These are phyloP conservation scores for Megaceryle maxima DNA, from an alignment of 2,113 vertebrate genomes.

Conservation along the genomic window DNA sequence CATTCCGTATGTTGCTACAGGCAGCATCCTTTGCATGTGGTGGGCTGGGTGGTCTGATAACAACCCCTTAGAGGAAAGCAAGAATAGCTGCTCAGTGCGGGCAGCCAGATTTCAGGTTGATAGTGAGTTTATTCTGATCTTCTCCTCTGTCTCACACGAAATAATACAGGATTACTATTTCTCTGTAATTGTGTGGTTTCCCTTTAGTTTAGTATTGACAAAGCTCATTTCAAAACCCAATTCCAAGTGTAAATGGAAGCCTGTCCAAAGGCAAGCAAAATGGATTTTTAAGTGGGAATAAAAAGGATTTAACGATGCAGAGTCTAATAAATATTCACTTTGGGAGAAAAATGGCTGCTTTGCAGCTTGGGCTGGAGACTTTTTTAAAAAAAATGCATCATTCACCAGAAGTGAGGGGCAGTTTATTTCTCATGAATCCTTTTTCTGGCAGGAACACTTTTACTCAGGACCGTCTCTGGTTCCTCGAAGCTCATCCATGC, in stretches of 20 bases:
- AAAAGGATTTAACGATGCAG: not conserved
- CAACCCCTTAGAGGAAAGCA: not conserved
- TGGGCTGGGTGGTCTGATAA: not conserved
- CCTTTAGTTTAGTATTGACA: not conserved
- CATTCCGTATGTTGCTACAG: not conserved
- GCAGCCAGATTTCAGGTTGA: not conserved
- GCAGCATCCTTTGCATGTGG: rapidly evolving
- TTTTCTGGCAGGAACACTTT: not conserved
- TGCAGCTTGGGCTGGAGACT: not conserved
- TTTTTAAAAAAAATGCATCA: not conserved
- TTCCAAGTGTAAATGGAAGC: not conserved
- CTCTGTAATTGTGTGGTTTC: not conserved
- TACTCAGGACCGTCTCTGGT: not conserved
- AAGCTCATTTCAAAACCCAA: not conserved
- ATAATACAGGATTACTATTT: not conserved
- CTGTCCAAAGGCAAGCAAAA: not conserved
- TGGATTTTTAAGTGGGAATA: not conserved
- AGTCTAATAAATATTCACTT: not conserved
- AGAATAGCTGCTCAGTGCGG: not conserved
- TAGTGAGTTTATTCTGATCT: not conserved
- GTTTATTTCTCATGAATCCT: not conserved
- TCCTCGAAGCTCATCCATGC: not conserved
- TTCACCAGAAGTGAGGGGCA: not conserved
- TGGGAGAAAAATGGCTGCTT: not conserved
- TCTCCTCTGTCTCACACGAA: not conserved